Base-by-base conservation (phyloP, 2,888 invertebrate species). In the Latheticus oryzae region DNA sequence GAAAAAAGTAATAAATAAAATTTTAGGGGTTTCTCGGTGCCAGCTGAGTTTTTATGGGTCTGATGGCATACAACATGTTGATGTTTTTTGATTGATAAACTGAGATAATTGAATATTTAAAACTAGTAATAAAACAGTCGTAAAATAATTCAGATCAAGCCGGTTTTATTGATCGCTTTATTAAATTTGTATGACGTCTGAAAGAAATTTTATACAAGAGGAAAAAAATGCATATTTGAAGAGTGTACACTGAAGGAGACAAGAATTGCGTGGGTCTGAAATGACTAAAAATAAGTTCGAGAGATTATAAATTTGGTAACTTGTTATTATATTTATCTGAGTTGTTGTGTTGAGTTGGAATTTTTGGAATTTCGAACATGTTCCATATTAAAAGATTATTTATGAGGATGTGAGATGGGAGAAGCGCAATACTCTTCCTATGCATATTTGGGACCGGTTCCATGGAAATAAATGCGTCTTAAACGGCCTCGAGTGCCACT, bases 11-110 rank as follows among this genome's bases (percentile, higher is more conserved):
- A 58, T 62, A 59, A 65, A 65, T 64, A 61, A 56, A 51, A 57
- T 61, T 70, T 66, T 64, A 66, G 66, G 67, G 69, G 60, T 63
- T 69, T 69, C 69, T 67, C 60, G 67, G 65, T 67, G 70, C 68
- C 66, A 67, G 57, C 59, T 58, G 42, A 61, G 61, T 62, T 68
- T 71, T 72, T 67, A 72, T 71, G 64, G 56, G 71, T 72, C 72
- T 72, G 67, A 64, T 67, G 66, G 66, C 68, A 67, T 59, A 54
- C 43, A 62, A 57, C 55, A 53, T 67, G 65, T 70, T 69, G 65
- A 64, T 67, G 66, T 65, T 69, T 67, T 64, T 63, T 61, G 61
- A 64, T 64, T 63, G 61, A 65, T 67, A 68, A 67, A 58, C 58
- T 40, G 15, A 38, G 58, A 52, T 58, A 52, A 58, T 57, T 57